These are phyloP conservation scores for Mirza zaza DNA, from an alignment of 2,113 vertebrate genomes.

Conservation along the genomic window DNA sequence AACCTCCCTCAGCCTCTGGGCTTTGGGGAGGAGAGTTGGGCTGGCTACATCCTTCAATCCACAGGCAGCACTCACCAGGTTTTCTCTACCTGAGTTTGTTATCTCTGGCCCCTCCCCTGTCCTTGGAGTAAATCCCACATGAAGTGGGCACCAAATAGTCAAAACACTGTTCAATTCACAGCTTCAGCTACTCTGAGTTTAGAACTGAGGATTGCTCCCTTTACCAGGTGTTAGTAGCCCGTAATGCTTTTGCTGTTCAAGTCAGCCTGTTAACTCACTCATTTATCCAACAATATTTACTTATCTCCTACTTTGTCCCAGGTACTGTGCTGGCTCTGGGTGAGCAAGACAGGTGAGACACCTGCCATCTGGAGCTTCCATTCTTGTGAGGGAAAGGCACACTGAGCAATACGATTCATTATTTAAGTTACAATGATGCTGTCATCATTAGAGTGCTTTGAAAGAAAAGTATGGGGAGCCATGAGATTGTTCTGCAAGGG, in stretches of 20 bases:
- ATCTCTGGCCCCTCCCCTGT: background rate
- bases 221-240: background rate
- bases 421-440: background rate
- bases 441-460: background rate
- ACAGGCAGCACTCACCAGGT: background rate
- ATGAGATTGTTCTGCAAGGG: background rate
- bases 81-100: background rate
- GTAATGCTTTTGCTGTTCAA: background rate
- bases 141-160: too few relatives aligned
- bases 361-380: too few relatives aligned
- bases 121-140: background rate
- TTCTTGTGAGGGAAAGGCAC: background rate
- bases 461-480: background rate
- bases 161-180: background rate
- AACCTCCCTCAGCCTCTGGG: background rate
- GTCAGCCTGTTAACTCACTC: background rate
- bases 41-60: background rate
- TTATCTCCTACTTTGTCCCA: background rate
- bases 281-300: background rate
- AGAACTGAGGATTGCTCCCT: background rate
- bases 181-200: background rate
- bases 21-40: background rate
- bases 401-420: fast-evolving
- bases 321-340: background rate
- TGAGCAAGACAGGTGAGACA: background rate